These are phyloP conservation scores for Oreohelix idahoensis DNA, from an alignment of 1,140 invertebrate species.

Conservation along the genomic window DNA sequence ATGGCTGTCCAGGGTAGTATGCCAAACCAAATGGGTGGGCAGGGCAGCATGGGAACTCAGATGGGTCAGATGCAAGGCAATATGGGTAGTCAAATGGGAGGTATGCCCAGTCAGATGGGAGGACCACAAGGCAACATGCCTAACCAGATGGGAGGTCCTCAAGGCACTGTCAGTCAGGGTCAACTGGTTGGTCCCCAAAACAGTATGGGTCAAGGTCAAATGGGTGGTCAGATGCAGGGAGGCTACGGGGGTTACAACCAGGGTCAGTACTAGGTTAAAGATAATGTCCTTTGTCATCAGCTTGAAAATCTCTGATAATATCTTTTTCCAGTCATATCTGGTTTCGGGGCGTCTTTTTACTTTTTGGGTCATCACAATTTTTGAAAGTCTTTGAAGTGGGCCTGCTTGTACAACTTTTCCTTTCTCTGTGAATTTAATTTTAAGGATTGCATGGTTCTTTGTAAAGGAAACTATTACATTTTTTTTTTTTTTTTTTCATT, in stretches of 20 bases:
- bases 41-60: slow-evolving; percentile 23
- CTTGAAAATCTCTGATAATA: too few species aligned
- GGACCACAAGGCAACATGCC: slow-evolving; percentile 4
- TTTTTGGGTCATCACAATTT: too few species aligned
- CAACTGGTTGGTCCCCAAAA: slow-evolving; percentile 19
- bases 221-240: slow-evolving; percentile 34
- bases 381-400: too few species aligned
- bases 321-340: too few species aligned
- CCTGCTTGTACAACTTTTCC: too few species aligned
- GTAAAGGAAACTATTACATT: too few species aligned
- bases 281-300: too few species aligned
- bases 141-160: slow-evolving; percentile 16
- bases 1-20: slow-evolving; percentile 20
- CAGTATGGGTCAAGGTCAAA: slow-evolving; percentile 24
- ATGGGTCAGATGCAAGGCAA: slow-evolving; percentile 12
- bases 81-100: slow-evolving; percentile 25
- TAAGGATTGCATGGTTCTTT: too few species aligned
- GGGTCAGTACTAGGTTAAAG: slow-evolving; percentile 2
- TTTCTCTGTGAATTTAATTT: too few species aligned
- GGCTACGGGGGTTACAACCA: slow-evolving; percentile 40
- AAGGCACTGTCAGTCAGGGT: slow-evolving; percentile 7
- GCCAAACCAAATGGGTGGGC: slow-evolving; percentile 34
- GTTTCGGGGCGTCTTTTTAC: too few species aligned
- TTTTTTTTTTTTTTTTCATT: too few species aligned
- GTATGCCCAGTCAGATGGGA: slow-evolving; percentile 37